Conservation (phyloP, 2,888 invertebrate genomes). For the Philhelius pedissequus region DNA sequence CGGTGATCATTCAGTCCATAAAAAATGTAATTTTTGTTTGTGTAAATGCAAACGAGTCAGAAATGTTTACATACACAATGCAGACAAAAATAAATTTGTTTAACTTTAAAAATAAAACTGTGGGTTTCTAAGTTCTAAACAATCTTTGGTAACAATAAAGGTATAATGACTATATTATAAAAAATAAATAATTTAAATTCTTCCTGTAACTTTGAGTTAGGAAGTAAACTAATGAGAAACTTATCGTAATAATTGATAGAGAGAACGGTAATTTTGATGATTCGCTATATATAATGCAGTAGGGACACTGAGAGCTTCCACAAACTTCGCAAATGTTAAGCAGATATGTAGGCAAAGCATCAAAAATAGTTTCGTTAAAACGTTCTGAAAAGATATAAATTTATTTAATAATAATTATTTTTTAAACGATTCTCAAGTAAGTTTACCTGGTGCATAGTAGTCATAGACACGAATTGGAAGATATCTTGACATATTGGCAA, state of each 20-base stretch:
- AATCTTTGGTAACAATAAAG: conserved; percentile 63
- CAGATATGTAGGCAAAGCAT: conserved; percentile 88
- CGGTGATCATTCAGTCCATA: conserved; percentile 5
- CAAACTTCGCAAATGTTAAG: conserved; percentile 94
- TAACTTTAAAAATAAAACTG: neutral
- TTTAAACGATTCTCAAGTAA: neutral
- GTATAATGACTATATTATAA: conserved; percentile 32
- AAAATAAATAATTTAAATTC: conserved; percentile 44
- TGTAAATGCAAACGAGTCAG: neutral
- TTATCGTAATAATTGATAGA: conserved; percentile 31
- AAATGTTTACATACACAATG: neutral
- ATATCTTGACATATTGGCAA: conserved; percentile 95
- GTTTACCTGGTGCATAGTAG: conserved; percentile 92
- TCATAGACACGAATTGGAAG: conserved; percentile 93
- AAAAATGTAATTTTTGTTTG: too few species aligned
- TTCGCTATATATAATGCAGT: conserved; percentile 88
- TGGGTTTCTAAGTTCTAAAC: neutral
- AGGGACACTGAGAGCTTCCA: conserved; percentile 93
- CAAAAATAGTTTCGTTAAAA: conserved; percentile 92
- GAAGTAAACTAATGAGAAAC: conserved; percentile 55
- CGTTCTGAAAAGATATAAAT: conserved; percentile 83
- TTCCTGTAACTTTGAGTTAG: conserved; percentile 33
- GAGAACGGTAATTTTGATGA: conserved; percentile 27
- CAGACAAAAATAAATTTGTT: neutral
- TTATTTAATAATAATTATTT: neutral